Conservation (phyloP, 92 coral and sea anemone species). For the Pocillopora meandrina region DNA sequence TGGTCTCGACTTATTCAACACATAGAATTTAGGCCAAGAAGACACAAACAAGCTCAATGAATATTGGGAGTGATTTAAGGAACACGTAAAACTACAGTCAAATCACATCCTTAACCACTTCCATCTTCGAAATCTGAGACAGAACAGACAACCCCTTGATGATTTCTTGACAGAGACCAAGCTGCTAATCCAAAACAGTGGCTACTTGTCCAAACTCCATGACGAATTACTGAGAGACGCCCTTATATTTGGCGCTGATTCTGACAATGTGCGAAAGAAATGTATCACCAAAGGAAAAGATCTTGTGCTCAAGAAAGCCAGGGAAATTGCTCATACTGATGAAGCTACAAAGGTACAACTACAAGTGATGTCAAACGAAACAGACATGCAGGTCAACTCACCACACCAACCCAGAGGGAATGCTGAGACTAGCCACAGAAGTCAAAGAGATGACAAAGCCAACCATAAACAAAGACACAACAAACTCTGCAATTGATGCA, state of each 20-base stretch:
- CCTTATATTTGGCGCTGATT: conserved; percentile 28
- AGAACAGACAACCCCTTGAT: conserved; percentile 61
- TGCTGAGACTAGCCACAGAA: too few species aligned
- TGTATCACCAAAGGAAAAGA: conserved; percentile 35
- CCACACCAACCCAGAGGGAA: neutral
- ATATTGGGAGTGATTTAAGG: conserved; percentile 54
- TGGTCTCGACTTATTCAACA: conserved; percentile 57
- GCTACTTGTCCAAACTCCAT: conserved; percentile 42
- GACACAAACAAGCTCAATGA: conserved; percentile 29
- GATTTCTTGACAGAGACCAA: conserved; percentile 24
- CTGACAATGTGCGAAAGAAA: conserved; percentile 61
- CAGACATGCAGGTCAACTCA: neutral
- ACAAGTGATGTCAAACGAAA: conserved; percentile 21
- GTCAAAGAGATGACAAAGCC: too few species aligned
- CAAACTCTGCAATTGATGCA: too few species aligned
- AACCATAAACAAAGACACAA: too few species aligned
- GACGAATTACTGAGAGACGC: conserved; percentile 46
- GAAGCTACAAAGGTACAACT: conserved; percentile 36
- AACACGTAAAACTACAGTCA: conserved; percentile 65
- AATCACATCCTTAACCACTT: conserved; percentile 56
- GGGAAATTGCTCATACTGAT: conserved; percentile 49
- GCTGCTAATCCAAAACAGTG: neutral
- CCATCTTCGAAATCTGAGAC: conserved; percentile 51
- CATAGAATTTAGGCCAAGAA: conserved; percentile 38
- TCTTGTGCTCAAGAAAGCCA: conserved; percentile 61